phyloP scores from a whole-genome alignment of 2,888 invertebrate species.

The Synergus laeviventris region DNA sequence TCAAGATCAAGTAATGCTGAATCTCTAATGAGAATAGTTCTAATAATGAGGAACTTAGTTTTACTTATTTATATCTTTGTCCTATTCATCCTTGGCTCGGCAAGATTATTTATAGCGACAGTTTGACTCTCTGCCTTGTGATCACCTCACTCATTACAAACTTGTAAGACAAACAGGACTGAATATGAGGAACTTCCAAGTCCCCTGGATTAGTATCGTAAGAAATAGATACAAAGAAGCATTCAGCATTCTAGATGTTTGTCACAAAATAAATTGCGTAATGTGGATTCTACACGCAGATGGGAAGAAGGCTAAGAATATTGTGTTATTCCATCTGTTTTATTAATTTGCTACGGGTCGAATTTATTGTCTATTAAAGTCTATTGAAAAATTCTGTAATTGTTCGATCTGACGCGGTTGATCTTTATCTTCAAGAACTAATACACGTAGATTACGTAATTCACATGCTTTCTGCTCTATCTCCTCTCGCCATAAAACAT shows the following conservation, averaged over 20 bases:
- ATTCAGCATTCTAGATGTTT: not conserved
- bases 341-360: conserved; percentile 31
- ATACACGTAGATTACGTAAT: conserved; percentile 17
- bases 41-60: conserved; percentile 52
- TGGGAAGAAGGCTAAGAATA: conserved; percentile 2
- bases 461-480: not conserved
- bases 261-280: conserved; percentile 34
- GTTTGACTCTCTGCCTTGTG: conserved; percentile 61
- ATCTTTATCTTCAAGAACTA: conserved; percentile 20
- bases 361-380: conserved; percentile 31
- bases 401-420: conserved; percentile 17
- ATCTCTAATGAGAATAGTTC: conserved; percentile 47
- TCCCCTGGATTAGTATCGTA: not conserved
- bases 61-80: conserved; percentile 70
- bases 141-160: conserved; percentile 50
- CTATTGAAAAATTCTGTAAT: conserved; percentile 35
- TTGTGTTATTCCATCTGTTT: conserved; percentile 15
- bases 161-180: conserved; percentile 14
- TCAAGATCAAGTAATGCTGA: conserved; percentile 22
- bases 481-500: not conserved
- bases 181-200: conserved; percentile 5
- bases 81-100: conserved; percentile 72
- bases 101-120: conserved; percentile 69
- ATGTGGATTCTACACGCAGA: not conserved
- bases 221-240: not conserved